phyloP scores from a whole-genome alignment of 2,113 vertebrate genomes.

The Spea multiplicata region DNA sequence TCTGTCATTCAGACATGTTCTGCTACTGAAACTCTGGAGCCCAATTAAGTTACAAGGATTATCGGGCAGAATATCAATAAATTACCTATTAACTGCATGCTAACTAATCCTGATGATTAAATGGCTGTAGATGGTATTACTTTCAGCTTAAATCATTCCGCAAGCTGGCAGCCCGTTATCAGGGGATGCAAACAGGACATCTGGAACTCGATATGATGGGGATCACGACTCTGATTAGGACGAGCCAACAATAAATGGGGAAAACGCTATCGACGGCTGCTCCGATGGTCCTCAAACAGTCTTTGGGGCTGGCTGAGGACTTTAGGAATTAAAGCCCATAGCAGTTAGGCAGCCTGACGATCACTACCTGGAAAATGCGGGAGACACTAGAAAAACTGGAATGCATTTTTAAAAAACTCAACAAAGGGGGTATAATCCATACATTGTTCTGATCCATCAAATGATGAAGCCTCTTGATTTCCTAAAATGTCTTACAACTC shows the following conservation, averaged over 20 bases:
- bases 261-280: too few species aligned
- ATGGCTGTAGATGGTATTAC: constrained; percentile 2
- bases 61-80: constrained; percentile 18
- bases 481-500: constrained; percentile 9
- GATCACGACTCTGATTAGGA: too few species aligned
- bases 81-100: constrained; percentile 25
- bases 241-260: too few species aligned
- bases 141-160: neutral
- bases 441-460: neutral
- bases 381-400: too few species aligned
- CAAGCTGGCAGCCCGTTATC: neutral
- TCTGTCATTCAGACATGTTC: neutral
- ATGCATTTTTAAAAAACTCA: too few species aligned
- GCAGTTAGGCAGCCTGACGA: too few species aligned
- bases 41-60: constrained; percentile 19
- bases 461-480: neutral
- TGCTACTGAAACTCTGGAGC: neutral
- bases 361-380: too few species aligned
- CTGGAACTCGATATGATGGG: too few species aligned
- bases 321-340: too few species aligned
- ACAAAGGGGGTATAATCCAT: too few species aligned
- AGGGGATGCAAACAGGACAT: neutral
- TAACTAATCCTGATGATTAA: constrained; percentile 25
- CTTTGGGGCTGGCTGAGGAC: too few species aligned
- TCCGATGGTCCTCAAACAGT: too few species aligned